Percentiles rank a stretch among this genome's conserved stretches.
Evolutionary conservation across 2,888 invertebrate genomes (phyloP).

Genomic region (Serrognathus titanus): DNA sequence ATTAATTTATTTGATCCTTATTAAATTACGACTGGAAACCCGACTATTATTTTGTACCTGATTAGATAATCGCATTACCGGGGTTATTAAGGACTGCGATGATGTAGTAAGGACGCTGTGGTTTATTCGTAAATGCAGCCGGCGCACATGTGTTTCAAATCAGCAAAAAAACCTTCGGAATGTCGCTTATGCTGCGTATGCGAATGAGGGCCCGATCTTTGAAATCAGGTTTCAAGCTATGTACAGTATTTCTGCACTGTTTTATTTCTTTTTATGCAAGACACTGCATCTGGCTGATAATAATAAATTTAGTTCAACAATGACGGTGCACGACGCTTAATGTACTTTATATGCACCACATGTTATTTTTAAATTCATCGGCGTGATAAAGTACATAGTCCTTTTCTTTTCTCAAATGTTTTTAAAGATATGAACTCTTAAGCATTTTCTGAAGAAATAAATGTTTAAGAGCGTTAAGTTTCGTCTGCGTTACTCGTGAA

Average conservation of each 20-base stretch:
- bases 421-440: no score
- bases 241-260: slow-evolving; percentile 4
- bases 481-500: no score
- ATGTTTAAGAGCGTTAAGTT: no score
- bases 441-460: no score
- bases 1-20: slow-evolving; percentile 18
- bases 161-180: not conserved
- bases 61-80: no score
- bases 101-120: no score
- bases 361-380: not conserved
- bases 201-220: slow-evolving; percentile 4
- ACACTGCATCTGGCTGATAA: slow-evolving; percentile 4
- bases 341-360: slow-evolving; percentile 6
- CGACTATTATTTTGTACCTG: no score
- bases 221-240: slow-evolving; percentile 10
- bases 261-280: not conserved
- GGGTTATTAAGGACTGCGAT: no score
- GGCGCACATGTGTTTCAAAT: not conserved
- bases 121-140: not conserved
- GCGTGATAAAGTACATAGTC: no score
- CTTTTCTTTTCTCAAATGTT: no score
- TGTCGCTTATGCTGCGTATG: not conserved
- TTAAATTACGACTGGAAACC: slow-evolving; percentile 9
- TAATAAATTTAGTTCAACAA: slow-evolving; percentile 9
- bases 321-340: not conserved